A percentile compares a stretch with the other conserved stretches of the same genome.
Evolutionary conservation across 2,113 vertebrate species (phyloP).

Genomic region (Myanophis thanlyinensis): DNA sequence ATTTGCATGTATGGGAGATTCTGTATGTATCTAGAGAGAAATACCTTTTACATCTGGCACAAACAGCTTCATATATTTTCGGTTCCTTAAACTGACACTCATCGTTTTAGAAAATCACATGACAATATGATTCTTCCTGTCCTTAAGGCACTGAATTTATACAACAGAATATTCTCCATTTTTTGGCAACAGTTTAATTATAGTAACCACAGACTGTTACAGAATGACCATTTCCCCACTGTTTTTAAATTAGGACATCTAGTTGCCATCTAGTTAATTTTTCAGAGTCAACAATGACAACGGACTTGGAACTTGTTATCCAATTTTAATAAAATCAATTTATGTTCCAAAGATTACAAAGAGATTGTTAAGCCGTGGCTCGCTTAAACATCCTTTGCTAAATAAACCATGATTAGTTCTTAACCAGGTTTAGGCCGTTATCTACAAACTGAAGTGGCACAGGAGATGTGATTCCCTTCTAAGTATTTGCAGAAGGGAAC

Average conservation of each 20-base stretch:
- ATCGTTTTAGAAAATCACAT: background rate
- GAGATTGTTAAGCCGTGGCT: background rate
- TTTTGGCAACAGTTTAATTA: background rate
- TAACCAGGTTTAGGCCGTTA: background rate
- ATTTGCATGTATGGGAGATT: background rate
- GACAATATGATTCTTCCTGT: background rate
- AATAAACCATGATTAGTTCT: background rate
- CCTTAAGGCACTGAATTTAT: background rate
- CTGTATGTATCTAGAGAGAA: background rate
- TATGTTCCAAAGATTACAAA: background rate
- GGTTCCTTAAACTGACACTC: background rate
- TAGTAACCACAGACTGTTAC: background rate
- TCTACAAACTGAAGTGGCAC: background rate
- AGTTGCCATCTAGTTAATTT: background rate
- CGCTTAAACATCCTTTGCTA: background rate
- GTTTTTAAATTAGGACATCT: background rate
- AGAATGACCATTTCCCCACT: background rate
- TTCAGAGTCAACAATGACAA: background rate
- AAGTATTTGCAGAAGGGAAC: background rate
- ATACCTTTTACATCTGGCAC: background rate
- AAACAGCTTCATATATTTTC: background rate
- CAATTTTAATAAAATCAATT: background rate
- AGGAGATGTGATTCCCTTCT: background rate
- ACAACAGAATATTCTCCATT: background rate
- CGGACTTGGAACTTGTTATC: accelerated